Conservation (phyloP, 2,113 vertebrate genomes). For the Orycteropus afer region DNA sequence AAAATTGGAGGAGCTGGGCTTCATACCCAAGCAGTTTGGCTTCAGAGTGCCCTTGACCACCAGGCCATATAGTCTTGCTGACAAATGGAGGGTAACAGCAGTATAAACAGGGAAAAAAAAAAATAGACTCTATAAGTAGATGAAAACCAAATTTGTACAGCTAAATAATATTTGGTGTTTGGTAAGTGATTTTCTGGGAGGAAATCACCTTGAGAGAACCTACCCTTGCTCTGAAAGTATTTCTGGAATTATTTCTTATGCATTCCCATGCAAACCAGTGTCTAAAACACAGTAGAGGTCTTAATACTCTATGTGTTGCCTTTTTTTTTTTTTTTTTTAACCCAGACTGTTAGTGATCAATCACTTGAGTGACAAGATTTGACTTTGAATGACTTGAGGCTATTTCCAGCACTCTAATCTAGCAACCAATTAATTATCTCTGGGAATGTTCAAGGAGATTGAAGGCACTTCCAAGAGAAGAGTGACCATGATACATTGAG, state of each 20-base stretch:
- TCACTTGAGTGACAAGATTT: not conserved
- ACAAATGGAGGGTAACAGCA: not conserved
- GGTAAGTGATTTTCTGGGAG: not conserved
- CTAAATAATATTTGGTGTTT: not conserved
- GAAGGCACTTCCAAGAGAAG: not conserved
- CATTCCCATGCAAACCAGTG: not conserved
- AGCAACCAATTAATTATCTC: not conserved
- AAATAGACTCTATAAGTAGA: accelerated
- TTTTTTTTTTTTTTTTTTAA: not conserved
- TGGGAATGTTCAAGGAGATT: not conserved
- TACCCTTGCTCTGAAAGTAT: not conserved
- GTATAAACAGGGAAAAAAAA: too few relatives aligned
- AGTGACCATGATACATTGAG: accelerated
- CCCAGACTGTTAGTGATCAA: not conserved
- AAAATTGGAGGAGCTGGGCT: not conserved
- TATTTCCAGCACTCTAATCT: not conserved
- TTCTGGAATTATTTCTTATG: not conserved
- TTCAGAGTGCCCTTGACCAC: not conserved
- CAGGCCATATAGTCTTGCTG: not conserved
- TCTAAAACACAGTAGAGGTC: not conserved
- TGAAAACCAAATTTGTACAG: not conserved
- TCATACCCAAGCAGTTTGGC: not conserved
- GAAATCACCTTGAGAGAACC: not conserved
- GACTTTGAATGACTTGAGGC: not conserved
- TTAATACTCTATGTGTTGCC: not conserved